A percentile compares a stretch with the other conserved stretches of the same genome.
Evolutionary conservation across 2,888 invertebrate genomes (phyloP).

Genomic region (Aporophyla nigra): DNA sequence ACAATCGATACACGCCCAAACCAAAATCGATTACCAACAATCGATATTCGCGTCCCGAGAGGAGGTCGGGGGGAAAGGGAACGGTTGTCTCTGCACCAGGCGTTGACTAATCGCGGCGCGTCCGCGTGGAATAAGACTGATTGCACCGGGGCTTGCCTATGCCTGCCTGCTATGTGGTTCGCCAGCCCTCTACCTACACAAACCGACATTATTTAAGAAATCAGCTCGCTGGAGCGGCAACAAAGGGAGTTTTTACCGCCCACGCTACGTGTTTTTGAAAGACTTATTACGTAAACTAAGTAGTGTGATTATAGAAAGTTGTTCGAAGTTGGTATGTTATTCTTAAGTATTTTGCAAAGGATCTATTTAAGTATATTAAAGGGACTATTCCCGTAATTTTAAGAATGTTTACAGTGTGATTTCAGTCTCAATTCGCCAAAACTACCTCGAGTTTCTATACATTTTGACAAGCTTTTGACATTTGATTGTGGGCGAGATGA

Average conservation of each 20-base stretch:
- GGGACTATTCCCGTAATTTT: too few relatives aligned
- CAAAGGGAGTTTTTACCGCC: slow-evolving; percentile 88
- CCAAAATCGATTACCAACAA: slow-evolving; percentile 87
- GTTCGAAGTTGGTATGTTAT: slow-evolving; percentile 43
- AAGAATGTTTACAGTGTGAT: too few relatives aligned
- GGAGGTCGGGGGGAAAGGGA: slow-evolving; percentile 81
- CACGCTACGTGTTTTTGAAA: slow-evolving; percentile 83
- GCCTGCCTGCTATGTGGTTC: slow-evolving; percentile 87
- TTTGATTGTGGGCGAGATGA: too few relatives aligned
- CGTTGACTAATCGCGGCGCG: slow-evolving; percentile 90
- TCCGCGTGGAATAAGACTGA: slow-evolving; percentile 91
- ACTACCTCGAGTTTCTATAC: too few relatives aligned
- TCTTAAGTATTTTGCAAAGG: slow-evolving; percentile 25
- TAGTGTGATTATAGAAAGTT: slow-evolving; percentile 65
- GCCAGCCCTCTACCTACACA: slow-evolving; percentile 86
- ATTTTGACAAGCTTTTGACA: too few relatives aligned
- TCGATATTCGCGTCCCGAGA: slow-evolving; percentile 84
- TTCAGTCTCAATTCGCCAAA: too few relatives aligned
- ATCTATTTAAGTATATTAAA: not conserved
- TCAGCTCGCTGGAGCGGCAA: slow-evolving; percentile 89
- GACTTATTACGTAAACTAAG: slow-evolving; percentile 77
- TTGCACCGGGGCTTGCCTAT: slow-evolving; percentile 87
- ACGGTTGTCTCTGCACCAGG: slow-evolving; percentile 89
- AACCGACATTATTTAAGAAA: slow-evolving; percentile 90
- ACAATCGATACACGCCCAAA: slow-evolving; percentile 82